These are phyloP conservation scores for Chrysocyon brachyurus DNA, from an alignment of 2,797 vertebrate species.

Conservation along the genomic window DNA sequence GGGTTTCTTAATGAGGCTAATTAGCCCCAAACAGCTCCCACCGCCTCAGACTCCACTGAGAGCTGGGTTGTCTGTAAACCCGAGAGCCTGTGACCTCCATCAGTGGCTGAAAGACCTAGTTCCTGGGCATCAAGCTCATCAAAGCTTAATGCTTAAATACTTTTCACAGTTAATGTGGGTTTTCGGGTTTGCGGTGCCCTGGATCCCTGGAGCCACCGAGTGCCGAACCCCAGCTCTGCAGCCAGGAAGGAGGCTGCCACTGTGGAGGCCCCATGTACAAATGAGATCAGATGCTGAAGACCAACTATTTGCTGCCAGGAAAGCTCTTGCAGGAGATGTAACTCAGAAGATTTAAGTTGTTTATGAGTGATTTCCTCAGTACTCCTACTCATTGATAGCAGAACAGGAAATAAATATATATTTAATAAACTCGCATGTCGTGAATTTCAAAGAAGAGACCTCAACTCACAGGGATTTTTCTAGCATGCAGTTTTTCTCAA, in stretches of 20 bases:
- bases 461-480: slow-evolving; percentile 64
- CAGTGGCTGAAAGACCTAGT: not conserved
- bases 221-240: not conserved
- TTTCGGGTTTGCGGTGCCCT: not conserved
- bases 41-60: not conserved
- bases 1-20: slow-evolving; percentile 72
- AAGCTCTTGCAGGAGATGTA: not conserved
- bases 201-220: not conserved
- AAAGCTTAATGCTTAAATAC: not conserved
- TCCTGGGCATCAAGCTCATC: not conserved
- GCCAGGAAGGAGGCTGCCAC: not conserved
- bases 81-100: not conserved
- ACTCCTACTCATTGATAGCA: not conserved
- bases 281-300: not conserved
- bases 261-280: fast-evolving
- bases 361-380: slow-evolving; percentile 34
- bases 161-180: not conserved
- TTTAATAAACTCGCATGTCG: slow-evolving; percentile 59
- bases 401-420: not conserved
- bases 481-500: slow-evolving; percentile 17
- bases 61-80: not conserved
- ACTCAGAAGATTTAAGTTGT: slow-evolving; percentile 18
- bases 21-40: slow-evolving; percentile 52
- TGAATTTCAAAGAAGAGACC: slow-evolving; percentile 45
- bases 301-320: not conserved